Evolutionary conservation across 2,888 invertebrate genomes (phyloP).

Genomic region (Nasonovia ribisnigri): DNA sequence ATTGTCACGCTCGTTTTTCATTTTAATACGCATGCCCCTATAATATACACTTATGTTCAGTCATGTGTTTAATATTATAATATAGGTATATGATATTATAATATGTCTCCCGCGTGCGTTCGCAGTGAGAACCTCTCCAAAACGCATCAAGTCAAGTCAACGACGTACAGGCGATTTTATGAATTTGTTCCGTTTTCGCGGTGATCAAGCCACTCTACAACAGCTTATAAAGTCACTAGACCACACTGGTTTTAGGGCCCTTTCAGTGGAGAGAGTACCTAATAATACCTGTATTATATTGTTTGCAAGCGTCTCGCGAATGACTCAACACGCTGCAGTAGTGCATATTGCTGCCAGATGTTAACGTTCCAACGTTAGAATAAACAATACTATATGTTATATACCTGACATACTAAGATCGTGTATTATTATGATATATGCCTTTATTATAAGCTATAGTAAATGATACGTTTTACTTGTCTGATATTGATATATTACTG

Average conservation of each 20-base stretch:
- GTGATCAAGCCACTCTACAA: neutral
- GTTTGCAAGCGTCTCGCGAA: neutral
- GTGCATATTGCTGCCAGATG: neutral
- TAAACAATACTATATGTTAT: neutral
- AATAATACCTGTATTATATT: neutral
- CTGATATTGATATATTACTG: neutral
- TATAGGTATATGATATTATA: neutral
- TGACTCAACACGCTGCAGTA: neutral
- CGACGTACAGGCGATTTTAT: neutral
- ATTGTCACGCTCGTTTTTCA: neutral
- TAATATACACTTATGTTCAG: neutral
- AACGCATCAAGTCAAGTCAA: neutral
- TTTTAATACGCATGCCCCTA: neutral
- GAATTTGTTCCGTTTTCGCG: neutral
- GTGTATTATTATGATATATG: neutral
- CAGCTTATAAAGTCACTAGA: neutral
- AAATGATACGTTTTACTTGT: neutral
- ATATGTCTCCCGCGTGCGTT: neutral
- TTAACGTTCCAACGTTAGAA: neutral
- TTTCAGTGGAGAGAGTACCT: neutral
- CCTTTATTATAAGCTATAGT: neutral
- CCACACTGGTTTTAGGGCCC: neutral
- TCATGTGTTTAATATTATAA: conserved; percentile 14
- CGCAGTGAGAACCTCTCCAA: neutral
- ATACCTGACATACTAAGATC: neutral